Evolutionary conservation across 1,140 invertebrate species (phyloP), one percentile per base, ranked within the genome.

Genomic region (Zaprionus davidi): DNA sequence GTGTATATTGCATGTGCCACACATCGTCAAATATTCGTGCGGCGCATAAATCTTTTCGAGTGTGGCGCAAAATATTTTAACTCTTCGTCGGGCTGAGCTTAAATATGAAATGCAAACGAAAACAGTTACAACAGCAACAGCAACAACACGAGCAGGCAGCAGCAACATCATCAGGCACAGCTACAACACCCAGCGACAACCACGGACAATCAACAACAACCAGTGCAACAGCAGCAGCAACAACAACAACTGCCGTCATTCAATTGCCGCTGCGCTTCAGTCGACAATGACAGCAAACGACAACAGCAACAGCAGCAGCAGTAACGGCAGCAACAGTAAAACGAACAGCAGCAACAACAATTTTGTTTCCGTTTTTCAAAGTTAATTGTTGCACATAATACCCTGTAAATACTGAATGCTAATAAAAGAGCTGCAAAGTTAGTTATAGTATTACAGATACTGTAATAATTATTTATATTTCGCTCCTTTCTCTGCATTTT

Each of bases 1-100:
- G 56, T 17, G 59, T 66, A 57, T 71, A 36, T 72, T 72, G 63
- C 70, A 67, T 73, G 26, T 68, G 75, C 63, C 64, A 73, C 68
- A 76, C 68, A 70, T 71, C 68, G 68, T 71, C 60, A 72, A 73
- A 68, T 77, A 73, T 73, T 77, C 75, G 71, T 73, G 71, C 34
- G 64, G 63, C 70, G 58, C 70, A 77, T 77, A 77, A 73, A 77
- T 77, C 75, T 72, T 76, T 60, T 76, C 20, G 56, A 67, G 57
- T 67, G 69, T 55, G 60, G 13, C 62, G 55, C 56, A 66, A 76
- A 76, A 76, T 76, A 76, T 65, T 76, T 72, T 72, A 72, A 67
- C 71, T 72, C 70, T 76, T 67, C 57, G 49, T 38, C 38, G 69
- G 31, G n/a, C n/a, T 36, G 46, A 64, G 73, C 73, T 76, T 77